A percentile compares a stretch with the other conserved stretches of the same genome.
phyloP scores from a whole-genome alignment of 2,797 vertebrate genomes.

The Schizopygopsis pylzovi region DNA sequence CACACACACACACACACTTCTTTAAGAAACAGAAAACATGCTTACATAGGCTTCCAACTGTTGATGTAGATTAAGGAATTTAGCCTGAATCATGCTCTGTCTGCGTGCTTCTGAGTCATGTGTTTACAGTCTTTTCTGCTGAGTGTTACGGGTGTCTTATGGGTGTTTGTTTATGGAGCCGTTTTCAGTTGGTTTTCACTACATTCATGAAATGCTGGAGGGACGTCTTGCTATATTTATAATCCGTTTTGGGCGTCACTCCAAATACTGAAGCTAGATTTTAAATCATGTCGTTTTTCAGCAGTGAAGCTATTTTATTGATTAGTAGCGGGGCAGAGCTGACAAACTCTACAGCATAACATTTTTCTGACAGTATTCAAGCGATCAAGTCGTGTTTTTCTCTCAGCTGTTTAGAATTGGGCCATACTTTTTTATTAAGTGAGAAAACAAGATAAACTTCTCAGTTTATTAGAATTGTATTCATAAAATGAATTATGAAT shows the following conservation, averaged over 20 bases:
- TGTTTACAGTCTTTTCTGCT: slow-evolving; percentile 30
- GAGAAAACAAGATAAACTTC: no score
- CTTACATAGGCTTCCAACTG: slow-evolving; percentile 33
- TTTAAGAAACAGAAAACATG: slow-evolving; percentile 18
- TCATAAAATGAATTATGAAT: background rate
- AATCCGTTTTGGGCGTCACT: background rate
- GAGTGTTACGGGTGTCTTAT: slow-evolving; percentile 5
- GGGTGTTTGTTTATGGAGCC: slow-evolving; percentile 33
- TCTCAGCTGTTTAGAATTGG: background rate
- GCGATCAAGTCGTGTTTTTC: background rate
- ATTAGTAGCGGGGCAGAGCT: background rate
- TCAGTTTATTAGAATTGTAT: background rate
- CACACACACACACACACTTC: background rate
- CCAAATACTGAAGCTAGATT: slow-evolving; percentile 15
- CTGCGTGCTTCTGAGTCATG: slow-evolving; percentile 23
- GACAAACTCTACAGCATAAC: background rate
- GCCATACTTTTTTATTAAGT: background rate
- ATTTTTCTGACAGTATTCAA: background rate
- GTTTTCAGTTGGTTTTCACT: slow-evolving; percentile 9
- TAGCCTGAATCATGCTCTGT: slow-evolving; percentile 27
- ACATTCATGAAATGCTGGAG: slow-evolving; percentile 9
- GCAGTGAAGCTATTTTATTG: slow-evolving; percentile 11
- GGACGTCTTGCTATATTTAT: background rate
- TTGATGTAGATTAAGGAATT: slow-evolving; percentile 20
- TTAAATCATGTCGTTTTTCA: slow-evolving; percentile 16